phyloP scores from a whole-genome alignment of 2,888 invertebrate species.

The Protophormia terraenovae region DNA sequence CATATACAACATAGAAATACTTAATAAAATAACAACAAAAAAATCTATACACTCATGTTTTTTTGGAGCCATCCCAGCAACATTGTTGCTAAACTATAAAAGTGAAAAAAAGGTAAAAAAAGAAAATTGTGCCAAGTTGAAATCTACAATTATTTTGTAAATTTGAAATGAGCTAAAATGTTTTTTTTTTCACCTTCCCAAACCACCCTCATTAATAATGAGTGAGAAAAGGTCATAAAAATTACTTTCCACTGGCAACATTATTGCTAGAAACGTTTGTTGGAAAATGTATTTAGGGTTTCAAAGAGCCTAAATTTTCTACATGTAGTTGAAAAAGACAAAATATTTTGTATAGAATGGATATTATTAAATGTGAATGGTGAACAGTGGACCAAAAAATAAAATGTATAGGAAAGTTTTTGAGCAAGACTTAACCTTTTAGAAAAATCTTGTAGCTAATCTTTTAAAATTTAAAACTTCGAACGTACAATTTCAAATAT shows the following conservation, averaged over 20 bases:
- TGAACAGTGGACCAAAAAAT: too few species aligned
- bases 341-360: too few species aligned
- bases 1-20: slow-evolving; percentile 14
- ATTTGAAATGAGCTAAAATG: slow-evolving; percentile 1
- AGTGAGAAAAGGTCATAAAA: neutral
- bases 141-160: neutral
- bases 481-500: too few species aligned
- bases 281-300: neutral
- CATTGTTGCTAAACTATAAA: slow-evolving; percentile 22
- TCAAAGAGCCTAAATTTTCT: too few species aligned
- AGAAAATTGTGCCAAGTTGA: slow-evolving; percentile 44
- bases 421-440: too few species aligned
- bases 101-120: neutral
- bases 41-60: neutral
- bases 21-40: neutral
- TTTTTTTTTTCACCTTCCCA: neutral
- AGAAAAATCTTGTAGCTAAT: too few species aligned
- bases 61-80: neutral
- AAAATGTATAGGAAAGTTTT: too few species aligned
- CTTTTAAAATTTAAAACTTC: too few species aligned
- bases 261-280: neutral
- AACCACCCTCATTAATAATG: neutral
- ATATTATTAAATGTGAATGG: too few species aligned
- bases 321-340: too few species aligned
- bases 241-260: slow-evolving; percentile 9